phyloP scores from a whole-genome alignment of 2,797 vertebrate species.

The Gobionotothen gibberifrons region DNA sequence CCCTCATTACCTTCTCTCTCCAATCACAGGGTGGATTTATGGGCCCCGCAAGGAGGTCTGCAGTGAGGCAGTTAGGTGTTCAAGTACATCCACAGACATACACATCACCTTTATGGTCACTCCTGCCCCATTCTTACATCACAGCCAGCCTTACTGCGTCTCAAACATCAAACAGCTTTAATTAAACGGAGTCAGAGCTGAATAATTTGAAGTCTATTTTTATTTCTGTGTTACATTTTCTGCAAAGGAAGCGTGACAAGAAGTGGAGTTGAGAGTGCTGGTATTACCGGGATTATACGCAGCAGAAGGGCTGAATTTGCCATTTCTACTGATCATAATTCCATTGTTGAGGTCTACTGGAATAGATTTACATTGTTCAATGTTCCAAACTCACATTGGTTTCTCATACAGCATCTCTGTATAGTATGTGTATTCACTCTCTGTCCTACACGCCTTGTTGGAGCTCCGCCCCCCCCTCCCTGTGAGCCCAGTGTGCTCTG shows the following conservation, averaged over 20 bases:
- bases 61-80: slow-evolving; percentile 65
- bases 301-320: slow-evolving; percentile 21
- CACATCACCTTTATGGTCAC: slow-evolving; percentile 67
- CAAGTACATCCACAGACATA: slow-evolving; percentile 46
- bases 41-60: slow-evolving; percentile 50
- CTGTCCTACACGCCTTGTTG: too few species aligned
- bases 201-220: slow-evolving; percentile 48
- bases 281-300: slow-evolving; percentile 42
- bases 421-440: too few species aligned
- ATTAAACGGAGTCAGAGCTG: slow-evolving; percentile 48
- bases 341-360: too few species aligned
- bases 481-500: too few species aligned
- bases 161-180: slow-evolving; percentile 55
- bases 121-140: slow-evolving; percentile 49
- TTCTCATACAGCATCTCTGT: too few species aligned
- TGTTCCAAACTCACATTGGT: too few species aligned
- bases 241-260: slow-evolving; percentile 29
- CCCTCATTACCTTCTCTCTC: slow-evolving; percentile 72
- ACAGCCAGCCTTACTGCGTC: slow-evolving; percentile 7
- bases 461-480: too few species aligned
- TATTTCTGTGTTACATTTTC: slow-evolving; percentile 38
- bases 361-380: too few species aligned
- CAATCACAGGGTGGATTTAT: slow-evolving; percentile 76
- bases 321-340: too few species aligned
- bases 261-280: slow-evolving; percentile 21